Conservation (phyloP, 2,888 invertebrate genomes). For the Diaphora mendica region DNA sequence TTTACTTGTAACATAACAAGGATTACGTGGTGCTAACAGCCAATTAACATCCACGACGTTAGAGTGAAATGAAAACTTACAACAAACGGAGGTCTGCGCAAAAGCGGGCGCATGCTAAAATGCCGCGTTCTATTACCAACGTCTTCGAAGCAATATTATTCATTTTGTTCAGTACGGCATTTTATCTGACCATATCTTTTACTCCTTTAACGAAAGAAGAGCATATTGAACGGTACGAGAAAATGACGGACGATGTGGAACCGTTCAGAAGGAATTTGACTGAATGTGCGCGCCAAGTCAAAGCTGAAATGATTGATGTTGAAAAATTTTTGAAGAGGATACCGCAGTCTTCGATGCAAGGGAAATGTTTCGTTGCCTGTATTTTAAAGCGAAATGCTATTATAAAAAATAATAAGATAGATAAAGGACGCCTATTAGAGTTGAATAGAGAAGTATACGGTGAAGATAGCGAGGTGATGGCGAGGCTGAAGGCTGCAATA, state of each 20-base stretch:
- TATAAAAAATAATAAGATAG: slow-evolving; percentile 74
- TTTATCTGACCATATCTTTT: slow-evolving; percentile 65
- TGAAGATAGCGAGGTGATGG: slow-evolving; percentile 75
- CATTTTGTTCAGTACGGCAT: slow-evolving; percentile 55
- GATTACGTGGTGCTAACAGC: slow-evolving; percentile 54
- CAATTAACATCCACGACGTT: slow-evolving; percentile 62
- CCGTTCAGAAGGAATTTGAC: slow-evolving; percentile 77
- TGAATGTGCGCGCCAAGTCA: slow-evolving; percentile 78
- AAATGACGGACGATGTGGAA: slow-evolving; percentile 71
- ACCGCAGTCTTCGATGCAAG: slow-evolving; percentile 71
- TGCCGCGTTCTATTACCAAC: slow-evolving; percentile 51
- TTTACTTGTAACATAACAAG: slow-evolving; percentile 5
- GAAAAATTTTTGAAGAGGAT: slow-evolving; percentile 76
- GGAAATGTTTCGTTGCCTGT: slow-evolving; percentile 82
- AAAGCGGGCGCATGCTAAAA: slow-evolving; percentile 41
- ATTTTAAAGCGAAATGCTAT: slow-evolving; percentile 75
- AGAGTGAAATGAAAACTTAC: slow-evolving; percentile 53
- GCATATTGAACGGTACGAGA: slow-evolving; percentile 66
- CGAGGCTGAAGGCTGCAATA: slow-evolving; percentile 67
- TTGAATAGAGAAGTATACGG: slow-evolving; percentile 73
- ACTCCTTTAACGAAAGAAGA: slow-evolving; percentile 74
- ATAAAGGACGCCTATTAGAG: slow-evolving; percentile 64
- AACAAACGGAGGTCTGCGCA: slow-evolving; percentile 44
- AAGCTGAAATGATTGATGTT: slow-evolving; percentile 72
- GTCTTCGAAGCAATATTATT: slow-evolving; percentile 51